Evolutionary conservation across 2,113 vertebrate genomes (phyloP).

Genomic region (Eulemur rufifrons): DNA sequence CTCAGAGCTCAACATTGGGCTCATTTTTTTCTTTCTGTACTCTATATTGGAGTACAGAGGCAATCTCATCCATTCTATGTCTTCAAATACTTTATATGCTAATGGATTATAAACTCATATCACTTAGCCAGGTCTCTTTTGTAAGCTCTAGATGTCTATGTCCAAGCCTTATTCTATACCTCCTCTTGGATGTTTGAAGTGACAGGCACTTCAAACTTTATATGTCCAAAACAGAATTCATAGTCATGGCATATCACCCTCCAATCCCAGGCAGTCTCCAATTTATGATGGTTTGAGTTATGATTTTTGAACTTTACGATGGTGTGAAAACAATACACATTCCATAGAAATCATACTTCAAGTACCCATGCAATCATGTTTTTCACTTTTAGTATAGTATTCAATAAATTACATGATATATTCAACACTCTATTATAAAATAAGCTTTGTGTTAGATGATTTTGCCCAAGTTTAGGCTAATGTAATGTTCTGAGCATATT

Average conservation of each 20-base stretch:
- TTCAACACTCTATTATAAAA: background rate
- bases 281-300: background rate
- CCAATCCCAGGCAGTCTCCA: background rate
- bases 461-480: background rate
- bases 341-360: background rate
- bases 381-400: background rate
- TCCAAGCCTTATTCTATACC: background rate
- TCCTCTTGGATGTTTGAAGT: background rate
- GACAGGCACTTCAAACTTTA: background rate
- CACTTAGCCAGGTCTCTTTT: background rate
- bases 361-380: background rate
- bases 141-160: background rate
- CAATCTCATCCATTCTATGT: background rate
- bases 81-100: background rate
- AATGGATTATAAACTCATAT: background rate
- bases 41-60: background rate
- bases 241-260: background rate
- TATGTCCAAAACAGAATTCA: background rate
- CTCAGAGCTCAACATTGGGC: background rate
- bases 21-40: background rate
- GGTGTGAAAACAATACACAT: background rate
- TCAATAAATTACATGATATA: background rate
- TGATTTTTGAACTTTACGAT: background rate
- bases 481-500: background rate
- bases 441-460: background rate